These are phyloP conservation scores for Myotis planiceps DNA, from an alignment of 2,797 vertebrate genomes.

Conservation along the genomic window DNA sequence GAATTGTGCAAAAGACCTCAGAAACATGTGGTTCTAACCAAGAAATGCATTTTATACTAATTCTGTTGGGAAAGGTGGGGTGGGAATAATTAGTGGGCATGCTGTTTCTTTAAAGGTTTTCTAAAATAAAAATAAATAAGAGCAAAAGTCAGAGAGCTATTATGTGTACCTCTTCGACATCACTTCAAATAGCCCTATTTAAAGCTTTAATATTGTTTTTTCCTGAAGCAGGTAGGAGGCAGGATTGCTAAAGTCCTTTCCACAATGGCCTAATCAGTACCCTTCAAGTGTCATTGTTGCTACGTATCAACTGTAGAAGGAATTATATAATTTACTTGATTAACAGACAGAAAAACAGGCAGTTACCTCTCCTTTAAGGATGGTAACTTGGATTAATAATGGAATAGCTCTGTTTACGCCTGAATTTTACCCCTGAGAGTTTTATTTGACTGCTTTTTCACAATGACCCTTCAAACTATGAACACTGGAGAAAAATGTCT, in stretches of 20 bases:
- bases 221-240: neutral
- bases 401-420: neutral
- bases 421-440: neutral
- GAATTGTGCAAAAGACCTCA: neutral
- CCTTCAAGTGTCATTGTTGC: neutral
- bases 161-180: neutral
- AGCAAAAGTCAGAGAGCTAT: neutral
- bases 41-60: neutral
- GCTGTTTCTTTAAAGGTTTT: neutral
- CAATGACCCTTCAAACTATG: constrained; percentile 24
- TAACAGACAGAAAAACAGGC: constrained; percentile 30
- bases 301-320: neutral
- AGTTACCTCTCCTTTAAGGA: neutral
- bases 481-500: neutral
- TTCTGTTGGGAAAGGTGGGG: neutral
- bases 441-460: constrained; percentile 52
- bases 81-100: neutral
- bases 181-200: neutral
- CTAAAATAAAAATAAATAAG: neutral
- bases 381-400: neutral
- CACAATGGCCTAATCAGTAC: neutral
- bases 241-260: neutral
- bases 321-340: constrained; percentile 46
- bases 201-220: neutral
- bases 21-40: neutral